Evolutionary conservation across 2,888 invertebrate species (phyloP).

Genomic region (Hemistola chrysoprasaria): DNA sequence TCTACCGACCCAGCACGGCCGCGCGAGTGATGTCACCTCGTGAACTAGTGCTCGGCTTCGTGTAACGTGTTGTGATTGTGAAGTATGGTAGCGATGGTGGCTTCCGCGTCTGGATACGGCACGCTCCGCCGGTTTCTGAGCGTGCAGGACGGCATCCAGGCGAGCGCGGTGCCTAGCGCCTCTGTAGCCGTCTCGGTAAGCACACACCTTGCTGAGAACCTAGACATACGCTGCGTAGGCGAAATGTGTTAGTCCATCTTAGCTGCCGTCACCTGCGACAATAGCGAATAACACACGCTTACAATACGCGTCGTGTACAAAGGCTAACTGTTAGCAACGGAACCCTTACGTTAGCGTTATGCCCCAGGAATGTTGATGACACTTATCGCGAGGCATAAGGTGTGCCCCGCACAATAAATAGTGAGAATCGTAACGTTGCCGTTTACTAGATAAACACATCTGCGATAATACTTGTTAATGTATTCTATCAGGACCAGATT

Average conservation of each 20-base stretch:
- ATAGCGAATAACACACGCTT: no score
- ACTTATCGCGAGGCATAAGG: constrained; percentile 45
- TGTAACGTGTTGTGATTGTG: constrained; percentile 61
- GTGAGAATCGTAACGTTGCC: constrained; percentile 9
- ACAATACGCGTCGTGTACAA: no score
- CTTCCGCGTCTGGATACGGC: constrained; percentile 77
- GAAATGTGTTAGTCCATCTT: no score
- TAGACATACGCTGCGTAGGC: no score
- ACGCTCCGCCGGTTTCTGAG: constrained; percentile 76
- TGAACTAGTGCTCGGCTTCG: constrained; percentile 49
- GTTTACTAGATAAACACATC: constrained; percentile 40
- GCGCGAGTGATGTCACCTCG: constrained; percentile 67
- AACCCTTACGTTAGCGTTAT: constrained; percentile 43
- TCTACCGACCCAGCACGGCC: constrained; percentile 25
- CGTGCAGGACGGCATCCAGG: constrained; percentile 68
- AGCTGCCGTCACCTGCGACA: no score
- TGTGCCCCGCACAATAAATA: constrained; percentile 21
- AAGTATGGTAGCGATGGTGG: constrained; percentile 78
- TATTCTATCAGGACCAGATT: constrained; percentile 28
- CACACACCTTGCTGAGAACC: no score
- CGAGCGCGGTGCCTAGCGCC: constrained; percentile 59
- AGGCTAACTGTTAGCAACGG: constrained; percentile 26
- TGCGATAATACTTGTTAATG: constrained; percentile 34
- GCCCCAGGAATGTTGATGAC: constrained; percentile 56
- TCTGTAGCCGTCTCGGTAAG: constrained; percentile 78